Percentiles rank a stretch among this genome's conserved stretches.
These are phyloP conservation scores for Thripadectes ignobilis DNA, from an alignment of 2,797 vertebrate species.

Conservation along the genomic window DNA sequence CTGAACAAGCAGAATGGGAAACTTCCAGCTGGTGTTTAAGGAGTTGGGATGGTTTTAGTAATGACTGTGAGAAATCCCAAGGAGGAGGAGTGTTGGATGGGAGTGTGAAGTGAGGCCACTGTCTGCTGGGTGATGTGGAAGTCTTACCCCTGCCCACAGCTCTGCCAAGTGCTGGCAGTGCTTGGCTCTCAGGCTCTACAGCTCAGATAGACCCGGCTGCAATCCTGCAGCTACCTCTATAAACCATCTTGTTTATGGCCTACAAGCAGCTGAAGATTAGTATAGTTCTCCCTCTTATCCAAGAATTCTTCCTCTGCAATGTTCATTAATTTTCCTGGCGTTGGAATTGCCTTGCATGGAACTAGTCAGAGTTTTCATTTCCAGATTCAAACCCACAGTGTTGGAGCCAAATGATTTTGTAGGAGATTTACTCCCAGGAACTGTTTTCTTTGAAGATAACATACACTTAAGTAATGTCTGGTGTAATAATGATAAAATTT, in stretches of 20 bases:
- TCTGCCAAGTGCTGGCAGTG: neutral
- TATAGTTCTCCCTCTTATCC: neutral
- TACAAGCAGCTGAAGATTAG: slow-evolving; percentile 13
- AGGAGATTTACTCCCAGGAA: neutral
- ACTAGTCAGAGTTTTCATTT: neutral
- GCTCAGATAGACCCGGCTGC: neutral
- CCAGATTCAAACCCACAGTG: neutral
- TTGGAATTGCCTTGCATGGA: neutral
- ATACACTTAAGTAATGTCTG: slow-evolving; percentile 23
- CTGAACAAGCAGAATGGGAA: neutral
- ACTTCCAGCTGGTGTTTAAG: neutral
- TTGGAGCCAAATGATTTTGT: neutral
- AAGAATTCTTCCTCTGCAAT: slow-evolving; percentile 10
- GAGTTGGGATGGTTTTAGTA: neutral
- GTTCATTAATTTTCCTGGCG: slow-evolving; percentile 28
- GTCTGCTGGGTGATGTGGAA: neutral
- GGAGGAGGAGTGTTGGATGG: neutral
- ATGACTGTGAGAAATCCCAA: neutral
- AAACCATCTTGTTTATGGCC: slow-evolving; percentile 15
- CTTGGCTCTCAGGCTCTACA: neutral
- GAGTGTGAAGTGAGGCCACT: neutral
- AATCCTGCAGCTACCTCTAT: neutral
- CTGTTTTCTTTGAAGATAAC: slow-evolving; percentile 36
- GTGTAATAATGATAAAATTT: neutral
- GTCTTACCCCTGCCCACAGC: neutral